These are phyloP conservation scores for Eubucco bourcierii DNA, from an alignment of 2,113 vertebrate genomes.

Conservation along the genomic window DNA sequence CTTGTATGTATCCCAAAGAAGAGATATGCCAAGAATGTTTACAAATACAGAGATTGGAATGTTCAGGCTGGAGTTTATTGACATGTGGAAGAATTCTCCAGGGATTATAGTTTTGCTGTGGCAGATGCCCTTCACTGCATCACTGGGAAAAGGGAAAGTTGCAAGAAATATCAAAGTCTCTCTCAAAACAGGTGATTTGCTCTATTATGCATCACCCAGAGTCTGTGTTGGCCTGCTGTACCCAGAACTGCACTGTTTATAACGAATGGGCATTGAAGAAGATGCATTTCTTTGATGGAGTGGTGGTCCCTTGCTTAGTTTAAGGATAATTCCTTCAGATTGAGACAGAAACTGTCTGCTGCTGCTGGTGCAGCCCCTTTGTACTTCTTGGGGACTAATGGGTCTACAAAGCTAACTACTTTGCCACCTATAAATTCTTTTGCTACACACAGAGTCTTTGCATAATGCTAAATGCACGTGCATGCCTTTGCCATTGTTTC, in stretches of 20 bases:
- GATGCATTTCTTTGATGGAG: rapidly evolving
- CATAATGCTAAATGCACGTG: background rate
- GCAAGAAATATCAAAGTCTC: background rate
- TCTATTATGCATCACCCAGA: background rate
- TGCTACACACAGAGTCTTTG: background rate
- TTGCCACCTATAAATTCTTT: background rate
- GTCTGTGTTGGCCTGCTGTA: background rate
- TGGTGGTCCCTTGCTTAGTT: background rate
- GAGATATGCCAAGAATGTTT: background rate
- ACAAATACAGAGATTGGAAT: background rate
- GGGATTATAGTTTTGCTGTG: background rate
- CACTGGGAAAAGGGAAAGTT: background rate
- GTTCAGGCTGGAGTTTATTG: background rate
- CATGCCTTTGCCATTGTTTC: background rate
- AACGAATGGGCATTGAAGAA: background rate
- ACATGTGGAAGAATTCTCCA: background rate
- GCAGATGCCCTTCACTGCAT: background rate
- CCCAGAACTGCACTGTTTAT: background rate
- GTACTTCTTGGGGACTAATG: background rate
- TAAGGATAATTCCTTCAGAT: background rate
- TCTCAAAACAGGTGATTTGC: background rate
- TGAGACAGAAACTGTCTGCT: background rate
- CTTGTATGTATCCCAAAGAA: background rate
- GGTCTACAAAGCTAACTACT: background rate
- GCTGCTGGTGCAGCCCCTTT: background rate